These are phyloP conservation scores for Ceratosolen solmsi DNA, from an alignment of 1,140 invertebrate species.

Conservation along the genomic window DNA sequence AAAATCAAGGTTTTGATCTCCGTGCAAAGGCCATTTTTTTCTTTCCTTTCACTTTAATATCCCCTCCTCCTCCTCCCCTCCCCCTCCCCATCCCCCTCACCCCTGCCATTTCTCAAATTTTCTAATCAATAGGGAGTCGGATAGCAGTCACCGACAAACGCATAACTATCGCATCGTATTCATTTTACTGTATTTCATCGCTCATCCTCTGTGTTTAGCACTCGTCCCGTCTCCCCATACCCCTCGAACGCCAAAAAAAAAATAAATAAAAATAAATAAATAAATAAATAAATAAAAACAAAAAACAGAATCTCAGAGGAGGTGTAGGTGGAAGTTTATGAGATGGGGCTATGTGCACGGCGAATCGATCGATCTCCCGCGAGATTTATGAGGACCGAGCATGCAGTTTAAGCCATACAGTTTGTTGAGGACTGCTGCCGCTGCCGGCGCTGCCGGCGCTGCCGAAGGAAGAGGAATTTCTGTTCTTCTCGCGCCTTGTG, in stretches of 20 bases:
- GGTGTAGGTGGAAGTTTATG: conserved; percentile 32
- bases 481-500: conserved; percentile 21
- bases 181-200: conserved; percentile 20
- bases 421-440: too few species aligned
- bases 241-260: neutral
- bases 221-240: neutral
- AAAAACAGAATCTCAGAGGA: neutral
- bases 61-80: too few species aligned
- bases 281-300: too few species aligned
- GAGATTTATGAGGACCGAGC: conserved; percentile 49
- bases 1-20: too few species aligned
- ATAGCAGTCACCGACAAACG: neutral
- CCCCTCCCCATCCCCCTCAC: too few species aligned
- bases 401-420: conserved; percentile 49
- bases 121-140: neutral
- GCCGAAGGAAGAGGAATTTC: conserved; percentile 45
- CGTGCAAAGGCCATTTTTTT: too few species aligned
- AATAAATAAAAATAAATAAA: too few species aligned
- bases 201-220: too few species aligned
- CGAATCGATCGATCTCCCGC: conserved; percentile 36
- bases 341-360: conserved; percentile 14
- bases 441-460: neutral
- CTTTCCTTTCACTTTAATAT: too few species aligned
- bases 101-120: too few species aligned
- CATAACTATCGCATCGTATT: conserved; percentile 24